phyloP scores from a whole-genome alignment of 2,113 vertebrate genomes.

The Seriola rivoliana region DNA sequence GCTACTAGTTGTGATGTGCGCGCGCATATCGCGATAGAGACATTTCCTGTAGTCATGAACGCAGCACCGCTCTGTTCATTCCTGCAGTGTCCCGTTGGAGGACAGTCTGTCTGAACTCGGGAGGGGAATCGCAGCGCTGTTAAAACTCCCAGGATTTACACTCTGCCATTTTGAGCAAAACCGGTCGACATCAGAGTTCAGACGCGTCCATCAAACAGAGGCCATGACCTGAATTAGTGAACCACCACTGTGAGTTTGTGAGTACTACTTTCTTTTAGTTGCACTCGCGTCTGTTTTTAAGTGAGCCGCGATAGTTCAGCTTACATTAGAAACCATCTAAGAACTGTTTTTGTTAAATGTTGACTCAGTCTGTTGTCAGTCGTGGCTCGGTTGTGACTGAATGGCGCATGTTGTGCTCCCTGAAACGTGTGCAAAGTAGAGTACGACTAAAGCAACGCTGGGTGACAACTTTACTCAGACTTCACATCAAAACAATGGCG shows the following conservation, averaged over 20 bases:
- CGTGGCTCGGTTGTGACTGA: slow-evolving; percentile 4
- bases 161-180: slow-evolving; percentile 86
- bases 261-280: slow-evolving; percentile 27
- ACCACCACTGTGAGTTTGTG: slow-evolving; percentile 18
- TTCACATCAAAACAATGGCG: slow-evolving; percentile 55
- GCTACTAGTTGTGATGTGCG: not conserved
- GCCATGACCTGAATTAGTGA: slow-evolving; percentile 65
- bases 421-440: slow-evolving; percentile 3
- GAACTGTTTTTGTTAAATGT: slow-evolving; percentile 2
- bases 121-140: slow-evolving; percentile 57
- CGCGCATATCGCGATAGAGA: fast-evolving
- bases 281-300: not conserved
- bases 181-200: slow-evolving; percentile 51
- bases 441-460: slow-evolving; percentile 26
- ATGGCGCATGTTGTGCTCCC: slow-evolving; percentile 7
- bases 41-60: slow-evolving; percentile 59
- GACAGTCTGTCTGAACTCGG: slow-evolving; percentile 63
- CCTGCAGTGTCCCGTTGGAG: slow-evolving; percentile 65
- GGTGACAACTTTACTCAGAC: slow-evolving; percentile 53
- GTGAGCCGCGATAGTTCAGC: slow-evolving; percentile 15
- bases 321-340: not conserved
- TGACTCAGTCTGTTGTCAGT: slow-evolving; percentile 14
- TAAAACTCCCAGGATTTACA: slow-evolving; percentile 75
- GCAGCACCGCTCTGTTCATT: slow-evolving; percentile 52
- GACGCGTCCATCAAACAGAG: slow-evolving; percentile 39